Conservation (phyloP, 2,797 vertebrate species). For the Dermochelys coriacea region DNA sequence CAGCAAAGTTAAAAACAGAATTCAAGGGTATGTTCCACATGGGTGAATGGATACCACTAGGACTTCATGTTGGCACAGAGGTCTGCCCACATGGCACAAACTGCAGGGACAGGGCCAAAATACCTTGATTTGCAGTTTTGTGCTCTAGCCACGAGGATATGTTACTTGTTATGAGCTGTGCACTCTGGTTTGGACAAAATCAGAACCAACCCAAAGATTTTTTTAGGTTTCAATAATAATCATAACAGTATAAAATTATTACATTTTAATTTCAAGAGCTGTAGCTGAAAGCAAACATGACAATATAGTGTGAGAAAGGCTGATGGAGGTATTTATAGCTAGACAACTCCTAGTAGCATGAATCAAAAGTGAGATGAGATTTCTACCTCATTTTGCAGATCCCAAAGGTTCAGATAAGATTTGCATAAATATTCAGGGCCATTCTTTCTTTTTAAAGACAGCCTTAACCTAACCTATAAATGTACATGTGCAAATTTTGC, state of each 20-base stretch:
- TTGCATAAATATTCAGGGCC: background rate
- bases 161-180: background rate
- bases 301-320: background rate
- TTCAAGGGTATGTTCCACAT: background rate
- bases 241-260: background rate
- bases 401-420: background rate
- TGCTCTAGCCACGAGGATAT: background rate
- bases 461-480: background rate
- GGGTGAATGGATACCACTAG: background rate
- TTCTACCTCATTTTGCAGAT: background rate
- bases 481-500: background rate
- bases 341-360: accelerated
- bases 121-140: background rate
- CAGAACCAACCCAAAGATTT: background rate
- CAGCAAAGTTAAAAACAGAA: background rate
- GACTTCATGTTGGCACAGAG: background rate
- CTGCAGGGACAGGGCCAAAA: background rate
- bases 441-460: background rate
- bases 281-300: background rate
- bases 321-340: background rate
- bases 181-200: background rate
- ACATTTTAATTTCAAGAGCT: background rate
- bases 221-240: background rate
- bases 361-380: background rate
- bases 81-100: background rate